Evolutionary conservation across 2,888 invertebrate genomes (phyloP), one percentile per base, ranked within the genome.

Genomic region (Pammene aurita): DNA sequence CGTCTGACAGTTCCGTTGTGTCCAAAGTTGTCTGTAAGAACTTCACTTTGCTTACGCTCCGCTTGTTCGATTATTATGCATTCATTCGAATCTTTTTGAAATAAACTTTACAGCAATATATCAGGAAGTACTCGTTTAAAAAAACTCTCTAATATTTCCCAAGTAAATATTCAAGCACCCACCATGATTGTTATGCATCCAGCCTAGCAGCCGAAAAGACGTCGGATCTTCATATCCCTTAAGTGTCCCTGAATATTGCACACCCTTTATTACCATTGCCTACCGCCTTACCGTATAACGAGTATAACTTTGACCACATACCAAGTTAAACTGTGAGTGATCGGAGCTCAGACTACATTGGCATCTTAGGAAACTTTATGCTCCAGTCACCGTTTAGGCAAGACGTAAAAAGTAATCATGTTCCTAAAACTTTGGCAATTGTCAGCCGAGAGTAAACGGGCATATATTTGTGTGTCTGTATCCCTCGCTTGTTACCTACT

Each of bases 171-270:
- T 58, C 34, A 44, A 13, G 10, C 5, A 34, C n/a, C 34, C 5
- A n/a, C n/a, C 34, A 46, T 58, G 34, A 44, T 58, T 44, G 58
- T 58, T 58, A 44, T 26, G 14, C 42, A 44, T 2, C 56, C 7
- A 16, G 7, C 42, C 42, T 11, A 2, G 13, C 54, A n/a, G 46
- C 14, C 26, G 26, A 26, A 1, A 1, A 7, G 34, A 7, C 54
- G 34, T 54, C 18, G 34, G 6, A 34, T 54, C 54, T 54, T 26
- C 58, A 44, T 46, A 58, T 58, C 58, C 44, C 26, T 44, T 26
- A 58, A 57, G 58, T 58, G 44, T 44, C 58, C 44, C 58, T 58
- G 44, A 58, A 58, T 58, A 58, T 44, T 58, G 7, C 26, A 58
- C n/a, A 54, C 7, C 34, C n/a, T 34, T 13, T n/a, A n/a, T 34